These are phyloP conservation scores for Gopherus flavomarginatus DNA, from an alignment of 2,113 vertebrate species.

Conservation along the genomic window DNA sequence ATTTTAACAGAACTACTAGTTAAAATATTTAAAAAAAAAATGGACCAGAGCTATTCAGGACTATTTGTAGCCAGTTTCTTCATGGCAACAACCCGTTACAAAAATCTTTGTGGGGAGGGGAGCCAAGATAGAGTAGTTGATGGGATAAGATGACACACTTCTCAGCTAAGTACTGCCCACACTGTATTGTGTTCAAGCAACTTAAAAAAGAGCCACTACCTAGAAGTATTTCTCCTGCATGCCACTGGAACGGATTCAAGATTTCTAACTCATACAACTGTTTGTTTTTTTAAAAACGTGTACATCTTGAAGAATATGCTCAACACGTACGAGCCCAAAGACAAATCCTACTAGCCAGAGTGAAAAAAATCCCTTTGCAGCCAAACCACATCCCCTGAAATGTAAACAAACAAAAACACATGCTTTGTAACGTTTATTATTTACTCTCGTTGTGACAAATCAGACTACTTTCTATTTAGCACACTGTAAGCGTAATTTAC, in stretches of 20 bases:
- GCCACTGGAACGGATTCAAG: background rate
- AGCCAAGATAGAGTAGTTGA: background rate
- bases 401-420: background rate
- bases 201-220: background rate
- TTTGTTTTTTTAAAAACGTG: background rate
- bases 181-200: too few species aligned
- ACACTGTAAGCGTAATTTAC: background rate
- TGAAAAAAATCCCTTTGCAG: background rate
- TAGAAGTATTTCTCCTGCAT: background rate
- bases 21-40: background rate
- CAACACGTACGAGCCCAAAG: background rate
- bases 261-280: background rate
- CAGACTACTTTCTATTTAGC: background rate
- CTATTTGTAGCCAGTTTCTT: background rate
- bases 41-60: background rate
- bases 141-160: background rate
- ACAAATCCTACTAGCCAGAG: background rate
- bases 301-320: background rate
- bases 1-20: background rate
- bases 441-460: background rate
- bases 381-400: background rate
- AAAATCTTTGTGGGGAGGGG: background rate
- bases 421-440: background rate
- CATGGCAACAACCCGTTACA: background rate
- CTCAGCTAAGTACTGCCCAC: too few species aligned